These are phyloP conservation scores for Dysidea cf. avara DNA, from an alignment of 37 sponge, comb jelly and placozoan species.

Conservation along the genomic window DNA sequence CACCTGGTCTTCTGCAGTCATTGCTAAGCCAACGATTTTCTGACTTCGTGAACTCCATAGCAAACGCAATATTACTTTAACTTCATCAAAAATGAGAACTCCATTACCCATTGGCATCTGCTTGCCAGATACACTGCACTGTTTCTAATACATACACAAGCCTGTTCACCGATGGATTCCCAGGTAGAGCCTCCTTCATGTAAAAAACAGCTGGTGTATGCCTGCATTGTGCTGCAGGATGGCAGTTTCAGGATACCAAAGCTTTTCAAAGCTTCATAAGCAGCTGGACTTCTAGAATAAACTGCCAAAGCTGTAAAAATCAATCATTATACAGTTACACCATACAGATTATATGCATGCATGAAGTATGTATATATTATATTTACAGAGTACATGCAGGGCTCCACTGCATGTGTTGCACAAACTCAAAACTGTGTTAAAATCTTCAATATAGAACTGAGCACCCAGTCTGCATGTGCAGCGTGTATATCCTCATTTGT, in stretches of 20 bases:
- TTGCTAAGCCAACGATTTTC: background rate
- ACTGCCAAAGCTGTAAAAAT: slow-evolving; percentile 26
- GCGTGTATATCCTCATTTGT: too few relatives aligned
- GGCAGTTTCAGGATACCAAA: slow-evolving; percentile 15
- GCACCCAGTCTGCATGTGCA: too few relatives aligned
- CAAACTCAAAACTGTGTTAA: too few relatives aligned
- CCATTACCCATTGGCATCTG: background rate
- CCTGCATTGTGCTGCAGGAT: background rate
- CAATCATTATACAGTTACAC: too few relatives aligned
- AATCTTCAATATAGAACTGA: too few relatives aligned
- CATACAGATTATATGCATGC: too few relatives aligned
- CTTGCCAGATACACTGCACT: background rate
- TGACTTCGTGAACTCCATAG: background rate
- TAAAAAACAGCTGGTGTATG: background rate
- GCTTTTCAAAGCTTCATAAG: too few relatives aligned
- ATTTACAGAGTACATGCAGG: too few relatives aligned
- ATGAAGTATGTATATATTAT: too few relatives aligned
- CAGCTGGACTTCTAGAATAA: slow-evolving; percentile 11
- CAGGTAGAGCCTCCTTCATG: background rate
- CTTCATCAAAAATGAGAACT: slow-evolving; percentile 6
- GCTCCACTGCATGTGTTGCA: too few relatives aligned
- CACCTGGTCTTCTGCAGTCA: background rate
- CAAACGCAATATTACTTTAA: background rate
- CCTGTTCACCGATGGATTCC: too few relatives aligned
- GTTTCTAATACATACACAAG: too few relatives aligned